Evolutionary conservation across 2,113 vertebrate species (phyloP).

Genomic region (Gobius niger): DNA sequence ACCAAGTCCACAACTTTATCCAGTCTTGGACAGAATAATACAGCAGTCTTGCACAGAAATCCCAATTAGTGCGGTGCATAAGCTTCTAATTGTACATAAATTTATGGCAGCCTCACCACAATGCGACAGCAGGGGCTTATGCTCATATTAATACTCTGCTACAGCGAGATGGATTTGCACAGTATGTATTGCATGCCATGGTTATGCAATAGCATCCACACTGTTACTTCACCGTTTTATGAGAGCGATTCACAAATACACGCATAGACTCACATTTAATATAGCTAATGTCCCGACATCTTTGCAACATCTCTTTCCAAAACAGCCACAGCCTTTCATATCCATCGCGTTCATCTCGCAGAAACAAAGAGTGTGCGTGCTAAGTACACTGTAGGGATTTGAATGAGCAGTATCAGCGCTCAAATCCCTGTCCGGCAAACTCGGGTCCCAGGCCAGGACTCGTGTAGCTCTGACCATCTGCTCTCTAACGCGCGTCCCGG

Average conservation of each 20-base stretch:
- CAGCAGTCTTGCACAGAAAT: no score
- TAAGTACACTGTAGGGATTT: constrained; percentile 6
- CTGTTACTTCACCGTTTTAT: background rate
- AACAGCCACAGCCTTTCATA: background rate
- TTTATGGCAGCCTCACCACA: background rate
- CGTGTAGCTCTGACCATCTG: constrained; percentile 60
- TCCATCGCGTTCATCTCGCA: background rate
- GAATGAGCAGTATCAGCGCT: constrained; percentile 23
- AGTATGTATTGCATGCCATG: background rate
- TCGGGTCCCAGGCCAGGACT: constrained; percentile 34
- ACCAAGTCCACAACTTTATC: no score
- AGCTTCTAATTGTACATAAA: no score
- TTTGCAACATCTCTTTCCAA: background rate
- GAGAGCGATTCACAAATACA: background rate
- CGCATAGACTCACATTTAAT: background rate
- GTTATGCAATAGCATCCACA: background rate
- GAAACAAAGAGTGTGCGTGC: constrained; percentile 4
- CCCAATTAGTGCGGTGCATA: no score
- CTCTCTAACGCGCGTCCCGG: constrained; percentile 35
- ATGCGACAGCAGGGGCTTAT: background rate
- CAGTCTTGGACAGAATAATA: no score
- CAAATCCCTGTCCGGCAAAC: constrained; percentile 18
- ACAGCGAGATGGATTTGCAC: background rate
- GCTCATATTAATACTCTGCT: background rate
- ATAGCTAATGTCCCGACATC: background rate